Evolutionary conservation across 2,888 invertebrate species (phyloP), one percentile per base, ranked within the genome.

Genomic region (Elysia crispata): DNA sequence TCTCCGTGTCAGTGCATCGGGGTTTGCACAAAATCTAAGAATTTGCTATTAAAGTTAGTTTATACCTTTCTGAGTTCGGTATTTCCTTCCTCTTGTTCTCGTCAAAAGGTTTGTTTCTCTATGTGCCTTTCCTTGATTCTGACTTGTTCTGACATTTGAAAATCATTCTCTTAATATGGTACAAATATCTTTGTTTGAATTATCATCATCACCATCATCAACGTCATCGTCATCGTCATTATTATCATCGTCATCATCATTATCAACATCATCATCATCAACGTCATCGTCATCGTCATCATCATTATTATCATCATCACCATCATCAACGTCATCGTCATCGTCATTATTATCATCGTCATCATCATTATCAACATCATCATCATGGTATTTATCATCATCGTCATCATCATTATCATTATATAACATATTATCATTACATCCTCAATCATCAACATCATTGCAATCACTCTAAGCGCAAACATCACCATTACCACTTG

Each of bases 261-360:
- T 31, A 60, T 33, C 33, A 62, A 11, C 62, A 62, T 30, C 75
- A 33, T 30, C 75, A 75, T 31, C 60, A 75, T 62, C 75, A 75
- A 15, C 62, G 28, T 73, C 49, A 57, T 62, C 62, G 6, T 75
- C 33, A 62, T 60, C 41, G 25, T 62, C 75, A 28, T 75, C 60
- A 50, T 67, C 76, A 76, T 50, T 50, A 66, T 67, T 28, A 67
- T 67, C 76, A 67, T 50, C 67, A 76, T 66, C 30, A 75, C 41
- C 41, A 67, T n/a, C 67, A 67, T 50, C 49, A 3, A 25, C 50
- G 49, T 18, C 50, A 67, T 28, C 49, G 28, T 49, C 41, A 67
- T 67, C 30, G 49, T 67, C 76, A 76, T 50, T 50, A 66, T 67
- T 28, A 67, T 67, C 76, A 67, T 50, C 67, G 66, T 66, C 67